Evolutionary conservation across 2,888 invertebrate species (phyloP).

Genomic region (Siphlonurus alternatus): DNA sequence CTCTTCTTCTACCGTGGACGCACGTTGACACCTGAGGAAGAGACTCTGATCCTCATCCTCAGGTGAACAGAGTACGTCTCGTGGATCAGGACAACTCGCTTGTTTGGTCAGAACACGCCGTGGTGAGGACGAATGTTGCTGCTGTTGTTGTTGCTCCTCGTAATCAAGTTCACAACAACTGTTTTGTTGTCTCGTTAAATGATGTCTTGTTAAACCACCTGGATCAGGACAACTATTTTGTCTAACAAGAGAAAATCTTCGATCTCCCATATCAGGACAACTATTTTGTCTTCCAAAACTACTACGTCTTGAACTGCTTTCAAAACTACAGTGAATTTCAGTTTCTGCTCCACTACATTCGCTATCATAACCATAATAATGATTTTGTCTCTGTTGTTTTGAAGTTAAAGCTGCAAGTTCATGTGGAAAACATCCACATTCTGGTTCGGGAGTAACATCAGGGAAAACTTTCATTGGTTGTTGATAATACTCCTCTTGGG

Average conservation of each 20-base stretch:
- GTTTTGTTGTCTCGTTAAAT: too few species aligned
- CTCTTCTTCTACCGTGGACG: not conserved
- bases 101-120: too few species aligned
- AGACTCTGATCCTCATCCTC: not conserved
- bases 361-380: conserved; percentile 36
- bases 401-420: not conserved
- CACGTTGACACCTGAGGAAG: not conserved
- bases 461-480: not conserved
- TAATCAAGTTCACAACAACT: conserved; percentile 4
- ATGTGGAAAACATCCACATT: not conserved
- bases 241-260: not conserved
- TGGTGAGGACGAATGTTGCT: too few species aligned
- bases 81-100: too few species aligned
- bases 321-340: conserved; percentile 30
- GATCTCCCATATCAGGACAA: not conserved
- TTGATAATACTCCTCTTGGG: not conserved
- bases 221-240: not conserved
- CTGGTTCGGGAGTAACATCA: not conserved
- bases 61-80: not conserved
- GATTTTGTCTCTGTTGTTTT: not conserved
- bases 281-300: not conserved
- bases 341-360: conserved; percentile 34
- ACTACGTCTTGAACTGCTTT: conserved; percentile 16
- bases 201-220: too few species aligned
- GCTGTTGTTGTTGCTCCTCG: too few species aligned